Conservation (phyloP, 2,888 invertebrate genomes). For the Subacronicta megacephala region DNA sequence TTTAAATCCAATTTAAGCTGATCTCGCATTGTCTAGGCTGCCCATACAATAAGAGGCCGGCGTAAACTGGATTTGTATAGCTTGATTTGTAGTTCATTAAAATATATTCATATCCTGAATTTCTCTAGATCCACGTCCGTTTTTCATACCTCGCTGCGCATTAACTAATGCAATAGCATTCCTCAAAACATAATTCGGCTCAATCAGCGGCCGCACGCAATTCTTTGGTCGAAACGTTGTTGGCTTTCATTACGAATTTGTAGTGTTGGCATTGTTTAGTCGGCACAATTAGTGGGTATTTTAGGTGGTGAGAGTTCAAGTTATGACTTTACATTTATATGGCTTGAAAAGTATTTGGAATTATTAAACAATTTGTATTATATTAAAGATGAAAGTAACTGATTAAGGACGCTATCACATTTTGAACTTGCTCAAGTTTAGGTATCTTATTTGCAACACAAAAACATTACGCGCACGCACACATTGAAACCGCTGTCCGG, state of each 20-base stretch:
- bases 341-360: not conserved
- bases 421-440: too few relatives aligned
- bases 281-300: conserved; percentile 34
- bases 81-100: too few relatives aligned
- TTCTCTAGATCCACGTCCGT: conserved; percentile 44
- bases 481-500: too few relatives aligned
- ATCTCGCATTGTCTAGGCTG: too few relatives aligned
- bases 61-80: too few relatives aligned
- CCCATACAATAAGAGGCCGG: too few relatives aligned
- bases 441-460: too few relatives aligned
- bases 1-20: too few relatives aligned
- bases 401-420: too few relatives aligned
- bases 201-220: conserved; percentile 79
- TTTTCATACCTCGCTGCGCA: conserved; percentile 70
- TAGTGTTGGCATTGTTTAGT: conserved; percentile 47
- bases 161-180: conserved; percentile 85
- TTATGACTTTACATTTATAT: conserved; percentile 34
- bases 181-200: conserved; percentile 80
- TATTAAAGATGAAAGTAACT: too few relatives aligned
- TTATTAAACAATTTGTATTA: too few relatives aligned
- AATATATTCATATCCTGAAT: not conserved
- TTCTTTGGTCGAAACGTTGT: conserved; percentile 55
- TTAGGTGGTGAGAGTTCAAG: conserved; percentile 28
- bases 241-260: conserved; percentile 48
- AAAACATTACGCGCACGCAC: too few relatives aligned